Base-by-base conservation (phyloP, 2,888 invertebrate species). In the Scrobipalpa atriplicella region DNA sequence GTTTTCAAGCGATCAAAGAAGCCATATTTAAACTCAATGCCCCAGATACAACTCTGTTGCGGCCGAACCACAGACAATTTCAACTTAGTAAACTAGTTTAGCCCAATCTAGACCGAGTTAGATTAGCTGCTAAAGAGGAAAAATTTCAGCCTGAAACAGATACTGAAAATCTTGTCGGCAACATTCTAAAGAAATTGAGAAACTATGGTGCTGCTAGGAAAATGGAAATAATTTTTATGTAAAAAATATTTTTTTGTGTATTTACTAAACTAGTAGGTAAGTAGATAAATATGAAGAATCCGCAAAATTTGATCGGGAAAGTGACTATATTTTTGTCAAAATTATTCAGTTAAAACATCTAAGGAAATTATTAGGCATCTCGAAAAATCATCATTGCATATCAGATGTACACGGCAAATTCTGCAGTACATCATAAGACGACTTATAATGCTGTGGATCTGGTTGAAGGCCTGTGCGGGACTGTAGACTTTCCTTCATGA, bases 371-470 rank as follows among this genome's bases (percentile, higher is more conserved):
- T n/a, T n/a, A n/a, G n/a, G n/a, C n/a, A n/a, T n/a, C n/a, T n/a
- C n/a, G n/a, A n/a, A n/a, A n/a, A n/a, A n/a, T n/a, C n/a, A 39
- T 39, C 13, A 56, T 21, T 1, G 11, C 9, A 21, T 13, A 13
- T 29, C 54, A 13, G 54, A 56, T 11, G 54, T 13, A 56, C 54
- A 56, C 9, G 54, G 54, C 21, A 29, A 0, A 21, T 58, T 29
- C 36, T 58, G 36, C 38, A 58, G 13, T 36, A 58, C 2, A 38
- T 5, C 58, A 36, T 63, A 16, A 52, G 52, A 18, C 18, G 19
- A 16, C 16, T 63, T 51, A 10, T 63, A 63, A 38, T 63, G 52
- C 10, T 21, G n/a, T 36, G 63, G 63, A 36, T 63, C 63, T 11
- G 51, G 38, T 18, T n/a, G 36, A 1, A 16, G 5, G 18, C 62